Base-by-base conservation (phyloP, 2,888 invertebrate genomes). In the Pseudanteris insignis region DNA sequence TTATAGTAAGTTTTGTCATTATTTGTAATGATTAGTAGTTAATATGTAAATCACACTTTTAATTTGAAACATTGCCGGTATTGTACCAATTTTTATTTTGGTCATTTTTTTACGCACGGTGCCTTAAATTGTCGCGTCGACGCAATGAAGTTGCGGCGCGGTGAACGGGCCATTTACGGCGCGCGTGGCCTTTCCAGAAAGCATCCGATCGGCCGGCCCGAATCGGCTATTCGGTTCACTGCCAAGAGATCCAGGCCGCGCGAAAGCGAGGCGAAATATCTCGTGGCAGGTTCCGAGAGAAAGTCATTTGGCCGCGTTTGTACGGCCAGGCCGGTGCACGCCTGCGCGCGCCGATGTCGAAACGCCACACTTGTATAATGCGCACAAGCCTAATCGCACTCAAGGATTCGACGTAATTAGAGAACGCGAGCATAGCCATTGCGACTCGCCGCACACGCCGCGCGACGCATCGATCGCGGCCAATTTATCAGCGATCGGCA, bases 191-290 rank as follows among this genome's bases (percentile, higher is more conserved):
- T 58, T 58, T 58, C 58, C 50, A 50, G 38, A 50, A 58, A 50
- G 44, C 50, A 50, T 44, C 53, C 41, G 53, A 48, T 54, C 53
- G 61, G 30, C 28, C 50, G 37, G 36, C 53, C 50, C 54, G 46
- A 57, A 46, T 62, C 51, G 46, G 54, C 51, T 66, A 67, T 68
- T 69, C 66, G 65, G 67, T 69, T 70, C 70, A 71, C 67, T 70
- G 68, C 68, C 68, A 63, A 67, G 63, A 65, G 67, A 70, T 68
- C 62, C 65, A 66, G 67, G 68, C 62, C 67, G 68, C 64, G 67
- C 64, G 69, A 67, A 67, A 69, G 66, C 65, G 61, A 68, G 59
- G 50, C 64, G 62, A 63, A 34, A 57, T 58, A 58, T 59, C 55
- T 51, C 38, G 53, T 53, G 60, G 53, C 58, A 51, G 59, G 58